Evolutionary conservation across 2,797 vertebrate genomes (phyloP), one percentile per base, ranked within the genome.

Genomic region (Alosa sapidissima): DNA sequence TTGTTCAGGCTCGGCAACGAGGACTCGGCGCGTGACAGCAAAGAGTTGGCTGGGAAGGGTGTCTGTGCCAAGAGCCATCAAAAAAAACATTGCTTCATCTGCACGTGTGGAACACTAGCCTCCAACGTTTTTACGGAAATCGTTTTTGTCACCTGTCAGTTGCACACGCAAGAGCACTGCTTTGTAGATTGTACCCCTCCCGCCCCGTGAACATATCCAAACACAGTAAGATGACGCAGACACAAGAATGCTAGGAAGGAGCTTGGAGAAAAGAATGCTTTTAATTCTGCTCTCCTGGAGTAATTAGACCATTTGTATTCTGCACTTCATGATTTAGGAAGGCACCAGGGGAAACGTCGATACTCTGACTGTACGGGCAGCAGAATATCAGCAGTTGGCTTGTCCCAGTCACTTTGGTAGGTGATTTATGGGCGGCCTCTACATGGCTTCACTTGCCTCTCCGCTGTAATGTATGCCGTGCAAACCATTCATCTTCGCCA

Each of bases 231-330:
- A 75, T 41, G 68, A 75, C 36, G 33, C 68, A 75, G 68, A 41
- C 33, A 41, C 0, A 16, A 45, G 16, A 75, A 75, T 19, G 68
- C 36, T 33, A 14, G 36, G 68, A 75, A 41, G 24, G 68, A 45
- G 55, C 36, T 16, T 51, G 11, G 81, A 45, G 90, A 91, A 90
- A 83, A 88, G 60, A 92, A 92, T 88, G 89, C 82, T 91, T 94
- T 93, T 93, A 93, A 94, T 94, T 93, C 92, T 90, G 88, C 87
- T 92, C 91, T 90, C 89, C 90, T 86, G 87, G 85, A 93, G 92
- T 94, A 94, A 95, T 95, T 93, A 93, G 92, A 92, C 91, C 91
- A 93, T 95, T 94, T 95, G 92, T 94, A 95, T 95, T 95, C 94
- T 45, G 54, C 89, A 90, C 87, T 90, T 91, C 55, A 87, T 94